Evolutionary conservation across 2,888 invertebrate species (phyloP), one percentile per base, ranked within the genome.

Genomic region (Cordilura impudica): DNA sequence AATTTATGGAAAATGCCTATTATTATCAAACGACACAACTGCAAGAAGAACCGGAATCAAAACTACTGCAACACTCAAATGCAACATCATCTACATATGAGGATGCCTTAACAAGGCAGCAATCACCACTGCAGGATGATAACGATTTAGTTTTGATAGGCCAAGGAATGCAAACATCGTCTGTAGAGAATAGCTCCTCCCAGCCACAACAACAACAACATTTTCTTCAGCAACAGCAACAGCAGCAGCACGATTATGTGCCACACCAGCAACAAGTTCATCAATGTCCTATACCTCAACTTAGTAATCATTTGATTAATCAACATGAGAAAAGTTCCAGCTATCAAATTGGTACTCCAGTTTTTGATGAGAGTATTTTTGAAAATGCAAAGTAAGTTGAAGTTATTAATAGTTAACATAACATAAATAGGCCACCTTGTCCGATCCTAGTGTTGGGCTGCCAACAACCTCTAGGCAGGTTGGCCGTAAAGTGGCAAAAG

Each of bases 331-430:
- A 86, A 72, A 87, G 81, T 74, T 83, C 86, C 26, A 86, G 88
- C 67, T 88, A 86, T 80, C 87, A 87, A 60, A 86, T 88, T 63
- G 87, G 87, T 4, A 72, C 85, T 7, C 87, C 88, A 21, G 84
- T 72, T 4, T 60, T 84, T 8, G 87, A 87, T 56, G 84, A 87
- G 21, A 88, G 86, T 47, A 84, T 85, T 12, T 83, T 86, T 76
- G 88, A 86, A 69, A 87, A 83, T 60, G 85, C 84, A 74, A 87
- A 86, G 88, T 88, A 74, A 87, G 85, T 71, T 31, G 18, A 43
- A 6, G 12, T 35, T 35, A 35, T n/a, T 35, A 35, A n/a, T n/a
- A 35, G 10, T 35, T 35, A n/a, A n/a, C n/a, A n/a, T n/a, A n/a
- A n/a, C n/a, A n/a, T n/a, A n/a, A n/a, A n/a, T n/a, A n/a, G n/a